A percentile compares a stretch with the other conserved stretches of the same genome.
Conservation (phyloP, 2,797 vertebrate species). For the Amblyraja radiata region DNA sequence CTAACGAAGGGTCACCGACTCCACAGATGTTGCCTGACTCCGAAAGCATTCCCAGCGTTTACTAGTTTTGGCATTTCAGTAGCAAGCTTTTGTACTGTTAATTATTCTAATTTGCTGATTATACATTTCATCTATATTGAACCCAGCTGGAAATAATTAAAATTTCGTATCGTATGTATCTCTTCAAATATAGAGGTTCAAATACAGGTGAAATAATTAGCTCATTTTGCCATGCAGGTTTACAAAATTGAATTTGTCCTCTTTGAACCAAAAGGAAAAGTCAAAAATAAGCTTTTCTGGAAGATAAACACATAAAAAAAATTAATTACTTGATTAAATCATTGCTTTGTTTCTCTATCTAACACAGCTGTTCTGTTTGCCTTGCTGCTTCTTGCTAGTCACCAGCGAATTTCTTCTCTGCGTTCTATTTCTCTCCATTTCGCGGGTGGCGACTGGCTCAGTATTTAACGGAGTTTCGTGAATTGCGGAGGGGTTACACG, state of each 20-base stretch:
- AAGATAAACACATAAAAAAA: not conserved
- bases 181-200: not conserved
- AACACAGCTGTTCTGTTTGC: not conserved
- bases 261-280: not conserved
- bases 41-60: no score
- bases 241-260: conserved; percentile 27
- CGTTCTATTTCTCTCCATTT: not conserved
- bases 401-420: not conserved
- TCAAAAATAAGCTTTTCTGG: not conserved
- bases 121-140: not conserved
- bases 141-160: not conserved
- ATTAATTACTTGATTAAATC: conserved; percentile 13
- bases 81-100: not conserved
- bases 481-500: no score
- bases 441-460: no score
- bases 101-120: not conserved
- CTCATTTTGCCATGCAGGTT: not conserved
- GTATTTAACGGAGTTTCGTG: no score
- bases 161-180: not conserved
- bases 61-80: no score
- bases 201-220: conserved; percentile 5
- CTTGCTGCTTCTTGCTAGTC: not conserved
- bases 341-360: not conserved
- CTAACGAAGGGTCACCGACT: no score
- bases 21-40: no score